Percentiles rank a stretch among this genome's conserved stretches.
phyloP scores from a whole-genome alignment of 2,113 vertebrate species.

The Casuarius casuarius region DNA sequence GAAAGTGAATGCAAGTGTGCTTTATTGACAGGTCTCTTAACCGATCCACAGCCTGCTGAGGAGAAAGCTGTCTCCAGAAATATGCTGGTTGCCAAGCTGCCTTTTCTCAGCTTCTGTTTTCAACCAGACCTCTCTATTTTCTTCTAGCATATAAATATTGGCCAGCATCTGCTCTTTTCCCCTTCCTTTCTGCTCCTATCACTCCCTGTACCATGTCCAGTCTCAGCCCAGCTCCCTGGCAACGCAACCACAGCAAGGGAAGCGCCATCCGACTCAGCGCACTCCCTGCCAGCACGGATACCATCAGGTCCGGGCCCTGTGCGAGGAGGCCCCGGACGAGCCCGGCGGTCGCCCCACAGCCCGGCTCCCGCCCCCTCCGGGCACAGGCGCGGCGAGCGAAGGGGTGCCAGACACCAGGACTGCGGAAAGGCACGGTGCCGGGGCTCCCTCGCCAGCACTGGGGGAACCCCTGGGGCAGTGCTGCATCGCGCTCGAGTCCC shows the following conservation, averaged over 20 bases:
- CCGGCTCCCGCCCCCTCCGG: too few relatives aligned
- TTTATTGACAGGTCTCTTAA: conserved; percentile 55
- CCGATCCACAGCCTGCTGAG: conserved; percentile 27
- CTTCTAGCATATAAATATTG: not conserved
- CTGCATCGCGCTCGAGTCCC: too few relatives aligned
- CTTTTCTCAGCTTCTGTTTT: conserved; percentile 57
- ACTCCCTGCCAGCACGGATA: not conserved
- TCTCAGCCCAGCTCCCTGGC: not conserved
- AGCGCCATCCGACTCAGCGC: not conserved
- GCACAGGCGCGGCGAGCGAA: too few relatives aligned
- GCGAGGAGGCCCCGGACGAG: not conserved
- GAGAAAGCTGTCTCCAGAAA: conserved; percentile 63
- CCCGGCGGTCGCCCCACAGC: too few relatives aligned
- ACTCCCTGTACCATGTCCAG: not conserved
- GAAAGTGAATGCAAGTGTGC: not conserved
- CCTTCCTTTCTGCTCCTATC: not conserved
- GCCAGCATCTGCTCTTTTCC: not conserved
- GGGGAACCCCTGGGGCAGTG: too few relatives aligned
- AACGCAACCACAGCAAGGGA: not conserved
- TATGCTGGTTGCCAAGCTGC: conserved; percentile 60
- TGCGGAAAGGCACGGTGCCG: too few relatives aligned
- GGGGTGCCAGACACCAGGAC: too few relatives aligned
- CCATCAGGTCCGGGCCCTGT: not conserved
- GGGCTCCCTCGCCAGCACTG: too few relatives aligned
- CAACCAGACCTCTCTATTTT: conserved; percentile 29